These are phyloP conservation scores for Sycophila texana DNA, from an alignment of 2,888 invertebrate genomes.

Conservation along the genomic window DNA sequence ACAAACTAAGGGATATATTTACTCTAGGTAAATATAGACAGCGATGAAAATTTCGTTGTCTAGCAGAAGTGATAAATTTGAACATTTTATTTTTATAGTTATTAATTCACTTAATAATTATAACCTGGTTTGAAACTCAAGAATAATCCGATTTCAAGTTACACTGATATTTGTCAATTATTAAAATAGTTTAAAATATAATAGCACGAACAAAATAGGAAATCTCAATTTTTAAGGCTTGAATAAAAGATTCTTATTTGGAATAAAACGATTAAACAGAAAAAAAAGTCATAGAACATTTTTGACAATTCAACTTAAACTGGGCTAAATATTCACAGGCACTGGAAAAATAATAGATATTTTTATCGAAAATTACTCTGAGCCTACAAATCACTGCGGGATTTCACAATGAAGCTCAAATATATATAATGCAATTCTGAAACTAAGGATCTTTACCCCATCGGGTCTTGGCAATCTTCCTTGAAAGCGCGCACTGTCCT, in stretches of 20 bases:
- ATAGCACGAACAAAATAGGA: no score
- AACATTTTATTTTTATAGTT: no score
- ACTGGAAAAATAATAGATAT: no score
- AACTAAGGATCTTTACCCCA: not conserved
- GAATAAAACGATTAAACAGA: no score
- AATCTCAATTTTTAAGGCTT: no score
- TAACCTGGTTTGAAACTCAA: not conserved
- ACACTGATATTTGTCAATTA: no score
- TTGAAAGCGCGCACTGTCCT: not conserved
- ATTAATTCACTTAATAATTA: not conserved
- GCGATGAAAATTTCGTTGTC: constrained; percentile 5
- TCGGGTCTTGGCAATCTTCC: no score
- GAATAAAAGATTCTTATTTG: no score
- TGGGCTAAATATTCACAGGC: no score
- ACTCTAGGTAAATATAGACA: constrained; percentile 20
- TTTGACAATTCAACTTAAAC: no score
- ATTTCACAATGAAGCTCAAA: not conserved
- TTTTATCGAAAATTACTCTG: no score
- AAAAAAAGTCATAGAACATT: not conserved
- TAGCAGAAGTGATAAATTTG: not conserved
- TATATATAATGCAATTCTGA: not conserved
- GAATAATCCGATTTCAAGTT: not conserved
- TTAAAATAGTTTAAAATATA: no score
- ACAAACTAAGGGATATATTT: constrained; percentile 14
- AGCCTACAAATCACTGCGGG: not conserved